phyloP scores from a whole-genome alignment of 2,888 invertebrate species.

The Cybosia mesomella region DNA sequence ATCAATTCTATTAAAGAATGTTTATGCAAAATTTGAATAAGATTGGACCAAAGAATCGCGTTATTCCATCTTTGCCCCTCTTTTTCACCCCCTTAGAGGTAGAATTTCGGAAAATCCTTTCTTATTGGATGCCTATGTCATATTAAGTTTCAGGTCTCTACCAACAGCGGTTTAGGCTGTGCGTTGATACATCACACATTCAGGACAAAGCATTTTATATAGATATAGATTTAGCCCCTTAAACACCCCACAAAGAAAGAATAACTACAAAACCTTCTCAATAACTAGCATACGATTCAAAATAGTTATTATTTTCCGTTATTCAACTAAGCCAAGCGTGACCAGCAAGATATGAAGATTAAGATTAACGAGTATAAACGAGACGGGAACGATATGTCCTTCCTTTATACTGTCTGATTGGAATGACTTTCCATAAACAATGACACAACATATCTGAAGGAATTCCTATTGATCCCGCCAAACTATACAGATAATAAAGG shows the following conservation, averaged over 20 bases:
- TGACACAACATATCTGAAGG: constrained; percentile 69
- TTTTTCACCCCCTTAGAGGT: too few species aligned
- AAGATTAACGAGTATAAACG: constrained; percentile 75
- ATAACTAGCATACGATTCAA: constrained; percentile 32
- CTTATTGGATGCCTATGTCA: too few species aligned
- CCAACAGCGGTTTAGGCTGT: too few species aligned
- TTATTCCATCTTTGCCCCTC: too few species aligned
- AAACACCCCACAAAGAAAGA: neutral
- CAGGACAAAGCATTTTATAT: too few species aligned
- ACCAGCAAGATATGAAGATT: constrained; percentile 73
- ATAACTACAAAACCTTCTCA: constrained; percentile 8
- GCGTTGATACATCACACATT: too few species aligned
- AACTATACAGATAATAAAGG: constrained; percentile 62
- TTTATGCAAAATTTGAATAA: too few species aligned
- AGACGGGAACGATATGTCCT: constrained; percentile 74
- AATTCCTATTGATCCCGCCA: constrained; percentile 52
- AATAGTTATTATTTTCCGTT: constrained; percentile 48
- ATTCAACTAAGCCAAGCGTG: constrained; percentile 63
- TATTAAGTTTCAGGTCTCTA: too few species aligned
- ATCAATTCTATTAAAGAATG: too few species aligned
- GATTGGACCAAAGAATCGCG: too few species aligned
- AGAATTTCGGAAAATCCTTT: too few species aligned
- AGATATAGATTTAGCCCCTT: too few species aligned
- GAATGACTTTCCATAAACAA: constrained; percentile 82
- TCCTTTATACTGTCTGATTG: constrained; percentile 76